Percentiles rank a stretch among this genome's conserved stretches.
phyloP scores from a whole-genome alignment of 1,140 invertebrate genomes.

The Teleogryllus occipitalis region DNA sequence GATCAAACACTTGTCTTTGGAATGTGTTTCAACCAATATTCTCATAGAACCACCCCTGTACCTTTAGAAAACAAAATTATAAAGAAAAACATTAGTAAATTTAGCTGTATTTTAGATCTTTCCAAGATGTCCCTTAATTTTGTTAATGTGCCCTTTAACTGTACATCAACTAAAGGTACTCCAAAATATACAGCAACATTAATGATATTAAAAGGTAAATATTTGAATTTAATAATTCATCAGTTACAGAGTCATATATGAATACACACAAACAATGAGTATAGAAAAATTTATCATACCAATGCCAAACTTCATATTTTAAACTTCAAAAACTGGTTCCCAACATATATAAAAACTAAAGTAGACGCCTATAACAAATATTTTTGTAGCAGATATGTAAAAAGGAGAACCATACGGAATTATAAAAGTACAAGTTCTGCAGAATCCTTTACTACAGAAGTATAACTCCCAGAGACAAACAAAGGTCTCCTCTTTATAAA shows the following conservation, averaged over 20 bases:
- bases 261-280: background rate
- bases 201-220: background rate
- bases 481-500: background rate
- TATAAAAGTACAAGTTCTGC: background rate
- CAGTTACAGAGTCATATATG: background rate
- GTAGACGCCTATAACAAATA: background rate
- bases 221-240: background rate
- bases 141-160: background rate
- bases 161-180: background rate
- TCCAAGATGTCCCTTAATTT: background rate
- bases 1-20: constrained; percentile 21
- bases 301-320: background rate
- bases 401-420: background rate
- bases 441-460: background rate
- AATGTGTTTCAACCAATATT: constrained; percentile 19
- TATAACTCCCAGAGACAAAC: background rate
- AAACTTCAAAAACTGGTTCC: background rate
- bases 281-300: background rate
- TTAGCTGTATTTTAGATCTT: background rate
- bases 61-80: background rate
- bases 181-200: background rate
- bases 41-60: background rate
- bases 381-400: background rate
- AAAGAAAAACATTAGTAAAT: background rate
- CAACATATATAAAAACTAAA: background rate